phyloP scores from a whole-genome alignment of 2,888 invertebrate genomes.

The Lepidochrysops patricia region DNA sequence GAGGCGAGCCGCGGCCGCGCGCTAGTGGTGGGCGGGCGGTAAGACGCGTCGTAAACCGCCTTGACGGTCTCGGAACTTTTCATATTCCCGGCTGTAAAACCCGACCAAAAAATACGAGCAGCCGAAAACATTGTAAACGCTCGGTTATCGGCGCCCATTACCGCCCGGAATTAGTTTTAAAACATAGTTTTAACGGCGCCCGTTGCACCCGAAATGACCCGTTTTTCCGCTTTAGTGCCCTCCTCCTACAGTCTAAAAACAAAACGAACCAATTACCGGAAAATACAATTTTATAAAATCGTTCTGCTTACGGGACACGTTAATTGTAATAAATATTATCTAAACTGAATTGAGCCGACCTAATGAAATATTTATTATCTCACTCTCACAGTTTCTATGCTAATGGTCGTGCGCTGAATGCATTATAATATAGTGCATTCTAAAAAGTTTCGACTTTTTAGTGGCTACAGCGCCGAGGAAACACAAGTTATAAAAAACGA shows the following conservation, averaged over 20 bases:
- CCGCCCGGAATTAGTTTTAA: slow-evolving; percentile 62
- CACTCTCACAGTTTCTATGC: neutral
- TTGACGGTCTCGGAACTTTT: slow-evolving; percentile 72
- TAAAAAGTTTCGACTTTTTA: slow-evolving; percentile 1
- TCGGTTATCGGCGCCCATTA: slow-evolving; percentile 57
- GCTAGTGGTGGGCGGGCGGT: slow-evolving; percentile 63
- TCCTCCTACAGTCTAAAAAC: slow-evolving; percentile 36
- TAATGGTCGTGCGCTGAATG: neutral
- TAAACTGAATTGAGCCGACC: neutral
- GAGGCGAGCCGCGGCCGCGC: slow-evolving; percentile 54
- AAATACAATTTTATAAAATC: slow-evolving; percentile 25
- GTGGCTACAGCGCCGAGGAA: neutral
- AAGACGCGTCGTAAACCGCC: slow-evolving; percentile 72
- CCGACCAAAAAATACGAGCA: slow-evolving; percentile 71
- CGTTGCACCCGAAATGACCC: slow-evolving; percentile 52
- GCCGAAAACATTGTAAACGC: slow-evolving; percentile 72
- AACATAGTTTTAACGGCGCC: slow-evolving; percentile 61
- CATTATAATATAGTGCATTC: slow-evolving; percentile 1
- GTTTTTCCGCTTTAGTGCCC: slow-evolving; percentile 40
- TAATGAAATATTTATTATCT: neutral
- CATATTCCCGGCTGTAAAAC: slow-evolving; percentile 71
- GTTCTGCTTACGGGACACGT: neutral
- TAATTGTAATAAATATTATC: neutral
- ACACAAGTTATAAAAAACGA: neutral
- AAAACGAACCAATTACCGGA: slow-evolving; percentile 37